These are phyloP conservation scores for Papilio elwesi DNA, from an alignment of 2,888 invertebrate species.

Conservation along the genomic window DNA sequence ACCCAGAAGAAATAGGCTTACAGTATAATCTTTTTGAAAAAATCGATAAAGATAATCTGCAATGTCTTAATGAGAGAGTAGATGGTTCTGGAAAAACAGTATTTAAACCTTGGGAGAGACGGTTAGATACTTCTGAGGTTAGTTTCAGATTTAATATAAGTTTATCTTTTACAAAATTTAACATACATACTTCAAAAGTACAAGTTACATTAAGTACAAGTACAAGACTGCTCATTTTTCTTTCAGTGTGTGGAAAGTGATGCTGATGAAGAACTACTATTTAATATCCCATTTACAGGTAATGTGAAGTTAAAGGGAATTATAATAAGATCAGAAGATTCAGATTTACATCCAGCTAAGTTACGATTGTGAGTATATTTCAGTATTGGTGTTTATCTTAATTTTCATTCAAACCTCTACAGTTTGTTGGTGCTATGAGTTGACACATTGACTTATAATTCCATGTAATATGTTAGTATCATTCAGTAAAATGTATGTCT, in stretches of 20 bases:
- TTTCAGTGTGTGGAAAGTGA: conserved; percentile 97
- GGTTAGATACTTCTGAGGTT: conserved; percentile 91
- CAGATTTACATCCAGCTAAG: conserved; percentile 92
- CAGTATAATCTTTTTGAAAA: conserved; percentile 94
- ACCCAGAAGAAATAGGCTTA: conserved; percentile 89
- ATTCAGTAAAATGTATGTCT: too few species aligned
- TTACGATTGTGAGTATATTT: conserved; percentile 90
- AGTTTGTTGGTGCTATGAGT: too few species aligned
- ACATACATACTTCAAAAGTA: neutral
- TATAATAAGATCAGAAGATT: conserved; percentile 95
- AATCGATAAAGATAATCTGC: conserved; percentile 93
- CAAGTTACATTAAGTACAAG: too few species aligned
- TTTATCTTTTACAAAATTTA: conserved; percentile 22
- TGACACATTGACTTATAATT: too few species aligned
- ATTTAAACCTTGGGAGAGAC: conserved; percentile 96
- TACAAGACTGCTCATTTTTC: conserved; percentile 33
- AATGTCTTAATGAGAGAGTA: conserved; percentile 94
- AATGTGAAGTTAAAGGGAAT: conserved; percentile 98
- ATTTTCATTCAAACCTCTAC: neutral
- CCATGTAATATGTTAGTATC: too few species aligned
- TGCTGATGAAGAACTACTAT: conserved; percentile 96
- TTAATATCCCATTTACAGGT: conserved; percentile 98
- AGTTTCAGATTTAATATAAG: conserved; percentile 46
- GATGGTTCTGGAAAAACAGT: conserved; percentile 95
- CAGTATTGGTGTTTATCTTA: neutral